Evolutionary conservation across 2,113 vertebrate species (phyloP).

Genomic region (Lycocorax pyrrhopterus): DNA sequence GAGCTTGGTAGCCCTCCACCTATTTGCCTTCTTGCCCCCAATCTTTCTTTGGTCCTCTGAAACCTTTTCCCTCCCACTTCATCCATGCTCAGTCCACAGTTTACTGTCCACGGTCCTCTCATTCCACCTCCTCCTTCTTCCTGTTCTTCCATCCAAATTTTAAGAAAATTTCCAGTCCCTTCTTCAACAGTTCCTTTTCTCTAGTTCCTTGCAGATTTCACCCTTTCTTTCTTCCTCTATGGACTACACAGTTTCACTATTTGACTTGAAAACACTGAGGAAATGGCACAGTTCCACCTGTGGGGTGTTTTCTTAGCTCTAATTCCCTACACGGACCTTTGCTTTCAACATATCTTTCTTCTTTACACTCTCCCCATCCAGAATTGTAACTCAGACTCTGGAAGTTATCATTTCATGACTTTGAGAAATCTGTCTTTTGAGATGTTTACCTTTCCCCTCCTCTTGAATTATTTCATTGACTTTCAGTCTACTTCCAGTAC

Average conservation of each 20-base stretch:
- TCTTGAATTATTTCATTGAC: background rate
- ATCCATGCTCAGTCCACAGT: background rate
- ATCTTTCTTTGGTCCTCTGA: background rate
- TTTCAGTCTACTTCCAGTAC: background rate
- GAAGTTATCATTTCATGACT: background rate
- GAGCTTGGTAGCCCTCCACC: background rate
- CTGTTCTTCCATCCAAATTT: background rate
- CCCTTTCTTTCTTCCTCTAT: background rate
- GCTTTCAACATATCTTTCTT: background rate
- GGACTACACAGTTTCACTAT: background rate
- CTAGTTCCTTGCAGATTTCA: background rate
- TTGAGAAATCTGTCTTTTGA: background rate
- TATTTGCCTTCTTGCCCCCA: background rate
- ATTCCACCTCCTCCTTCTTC: background rate
- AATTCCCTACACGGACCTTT: background rate
- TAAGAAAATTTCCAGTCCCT: background rate
- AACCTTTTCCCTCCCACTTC: background rate
- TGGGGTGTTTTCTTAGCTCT: background rate
- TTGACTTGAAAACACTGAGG: background rate
- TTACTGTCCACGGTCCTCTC: background rate
- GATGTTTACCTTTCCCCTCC: background rate
- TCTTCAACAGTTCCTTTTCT: background rate
- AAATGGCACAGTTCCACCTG: background rate
- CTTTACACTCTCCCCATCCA: background rate
- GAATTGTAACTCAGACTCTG: background rate